phyloP scores from a whole-genome alignment of 2,113 vertebrate genomes.

The Podiceps cristatus region DNA sequence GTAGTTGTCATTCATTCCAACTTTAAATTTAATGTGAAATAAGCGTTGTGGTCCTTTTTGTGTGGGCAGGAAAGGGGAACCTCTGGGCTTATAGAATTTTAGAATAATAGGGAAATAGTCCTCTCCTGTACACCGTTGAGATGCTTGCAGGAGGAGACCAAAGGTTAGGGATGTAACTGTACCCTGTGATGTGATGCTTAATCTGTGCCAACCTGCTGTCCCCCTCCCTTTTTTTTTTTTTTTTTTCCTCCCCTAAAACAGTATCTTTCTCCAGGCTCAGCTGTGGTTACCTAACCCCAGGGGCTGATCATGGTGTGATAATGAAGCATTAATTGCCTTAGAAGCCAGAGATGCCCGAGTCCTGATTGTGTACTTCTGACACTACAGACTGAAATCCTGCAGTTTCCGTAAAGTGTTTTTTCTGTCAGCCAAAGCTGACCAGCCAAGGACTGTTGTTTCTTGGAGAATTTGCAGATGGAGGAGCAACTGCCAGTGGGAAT shows the following conservation, averaged over 20 bases:
- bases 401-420: accelerated
- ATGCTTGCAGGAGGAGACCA: neutral
- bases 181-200: neutral
- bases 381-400: neutral
- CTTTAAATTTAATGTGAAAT: neutral
- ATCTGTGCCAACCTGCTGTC: neutral
- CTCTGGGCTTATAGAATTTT: neutral
- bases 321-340: neutral
- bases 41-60: neutral
- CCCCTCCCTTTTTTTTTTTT: too few species aligned
- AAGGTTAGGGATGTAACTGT: neutral
- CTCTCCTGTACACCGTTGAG: neutral
- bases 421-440: neutral
- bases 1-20: neutral
- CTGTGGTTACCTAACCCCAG: neutral
- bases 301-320: neutral
- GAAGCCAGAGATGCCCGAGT: neutral
- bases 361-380: neutral
- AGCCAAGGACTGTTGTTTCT: neutral
- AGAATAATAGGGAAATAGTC: neutral
- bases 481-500: neutral
- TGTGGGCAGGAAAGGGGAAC: neutral
- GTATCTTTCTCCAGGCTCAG: neutral
- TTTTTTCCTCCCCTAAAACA: too few species aligned
- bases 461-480: neutral